Percentiles rank a stretch among this genome's conserved stretches.
Evolutionary conservation across 2,797 vertebrate genomes (phyloP).

Genomic region (Myioborus miniatus): DNA sequence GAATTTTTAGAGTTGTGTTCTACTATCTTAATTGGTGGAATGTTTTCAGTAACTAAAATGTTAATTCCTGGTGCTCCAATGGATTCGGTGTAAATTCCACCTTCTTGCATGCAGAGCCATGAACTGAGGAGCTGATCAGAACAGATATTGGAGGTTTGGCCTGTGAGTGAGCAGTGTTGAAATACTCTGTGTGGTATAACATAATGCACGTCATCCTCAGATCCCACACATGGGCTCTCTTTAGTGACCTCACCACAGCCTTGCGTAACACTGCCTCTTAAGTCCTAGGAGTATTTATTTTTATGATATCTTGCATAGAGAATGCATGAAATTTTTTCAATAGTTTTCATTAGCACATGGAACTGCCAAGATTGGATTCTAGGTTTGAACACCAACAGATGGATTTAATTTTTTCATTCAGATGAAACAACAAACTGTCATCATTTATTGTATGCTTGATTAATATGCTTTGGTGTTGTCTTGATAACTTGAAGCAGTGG

Average conservation of each 20-base stretch:
- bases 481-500: conserved; percentile 55
- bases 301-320: neutral
- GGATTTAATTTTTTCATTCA: conserved; percentile 55
- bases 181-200: neutral
- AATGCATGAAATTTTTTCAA: conserved; percentile 6
- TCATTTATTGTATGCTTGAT: conserved; percentile 45
- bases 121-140: neutral
- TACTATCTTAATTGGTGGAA: neutral
- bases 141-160: neutral
- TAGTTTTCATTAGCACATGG: conserved; percentile 36
- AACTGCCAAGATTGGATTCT: conserved; percentile 11
- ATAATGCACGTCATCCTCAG: neutral
- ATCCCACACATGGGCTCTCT: neutral
- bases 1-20: neutral
- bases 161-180: neutral
- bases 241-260: neutral
- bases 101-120: neutral
- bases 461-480: conserved; percentile 43
- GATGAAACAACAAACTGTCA: conserved; percentile 55
- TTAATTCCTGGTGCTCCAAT: neutral
- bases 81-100: neutral
- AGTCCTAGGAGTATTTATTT: conserved; percentile 22
- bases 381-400: conserved; percentile 38
- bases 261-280: neutral
- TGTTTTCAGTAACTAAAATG: neutral